Base-by-base conservation (phyloP, 2,888 invertebrate genomes). In the Amblyjoppa proteus region DNA sequence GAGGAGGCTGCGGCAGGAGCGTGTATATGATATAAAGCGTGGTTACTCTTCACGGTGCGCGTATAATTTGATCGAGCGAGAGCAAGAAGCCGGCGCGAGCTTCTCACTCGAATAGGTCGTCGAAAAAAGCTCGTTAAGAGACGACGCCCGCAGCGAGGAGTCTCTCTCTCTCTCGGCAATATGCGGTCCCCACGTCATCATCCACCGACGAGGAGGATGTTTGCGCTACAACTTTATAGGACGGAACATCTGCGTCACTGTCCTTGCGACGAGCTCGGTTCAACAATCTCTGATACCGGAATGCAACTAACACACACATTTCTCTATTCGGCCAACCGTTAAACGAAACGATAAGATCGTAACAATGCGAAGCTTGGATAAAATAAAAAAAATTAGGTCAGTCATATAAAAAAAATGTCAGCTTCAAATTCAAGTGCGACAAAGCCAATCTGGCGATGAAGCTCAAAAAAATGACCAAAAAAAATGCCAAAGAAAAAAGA, bases 51-150 rank as follows among this genome's bases (percentile, higher is more conserved):
- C 82, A 85, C 82, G 85, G 85, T 79, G 81, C 76, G 56, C 80
- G 56, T 84, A 77, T 83, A 82, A 85, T 85, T 85, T 79, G 85
- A 82, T 85, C 78, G 82, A 85, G 85, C 74, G 68, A 80, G 79
- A 69, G 79, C 74, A 79, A 83, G 76, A 77, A 20, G 69, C 77
- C 20, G 66, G 79, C 70, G 75, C 56, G 70, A 75, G 71, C 58
- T 58, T 38, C 38, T 81, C 73, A 69, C 61, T 64, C 61, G 81
- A 61, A 69, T 81, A 53, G 56, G 41, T 56, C 20, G 20, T 61
- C n/a, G 56, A 86, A 83, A 85, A 86, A 86, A 83, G 84, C 83
- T 84, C 84, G 83, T 83, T 86, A 83, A 81, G 84, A 53, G 74
- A 73, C 58, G 76, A 58, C 51, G 82, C 82, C 79, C 66, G 79